phyloP scores from a whole-genome alignment of 2,113 vertebrate species.

The Zootoca vivipara region DNA sequence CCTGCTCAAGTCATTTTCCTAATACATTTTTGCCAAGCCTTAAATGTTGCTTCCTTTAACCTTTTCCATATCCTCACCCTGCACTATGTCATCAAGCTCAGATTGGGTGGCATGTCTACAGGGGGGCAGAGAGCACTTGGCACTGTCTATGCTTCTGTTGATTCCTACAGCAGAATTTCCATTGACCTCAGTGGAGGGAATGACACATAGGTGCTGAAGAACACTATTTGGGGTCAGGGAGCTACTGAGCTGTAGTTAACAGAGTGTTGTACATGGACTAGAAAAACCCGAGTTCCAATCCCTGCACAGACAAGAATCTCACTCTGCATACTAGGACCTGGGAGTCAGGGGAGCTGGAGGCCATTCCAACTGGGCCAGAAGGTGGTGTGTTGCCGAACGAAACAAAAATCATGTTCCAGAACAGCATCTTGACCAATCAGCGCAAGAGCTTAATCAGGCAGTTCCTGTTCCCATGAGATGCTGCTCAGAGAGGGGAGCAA shows the following conservation, averaged over 20 bases:
- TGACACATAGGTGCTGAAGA: too few relatives aligned
- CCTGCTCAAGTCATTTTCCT: background rate
- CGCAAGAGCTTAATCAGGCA: background rate
- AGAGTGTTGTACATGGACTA: too few relatives aligned
- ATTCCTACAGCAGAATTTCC: background rate
- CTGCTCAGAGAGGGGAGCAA: background rate
- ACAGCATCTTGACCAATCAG: background rate
- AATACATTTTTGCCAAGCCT: background rate
- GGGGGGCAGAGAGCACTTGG: background rate
- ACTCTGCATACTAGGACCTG: too few relatives aligned
- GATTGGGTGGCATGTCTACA: background rate
- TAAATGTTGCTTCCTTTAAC: background rate
- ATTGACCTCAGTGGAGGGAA: background rate
- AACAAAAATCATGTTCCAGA: background rate
- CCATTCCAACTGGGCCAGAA: too few relatives aligned
- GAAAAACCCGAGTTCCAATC: too few relatives aligned
- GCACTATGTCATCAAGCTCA: background rate
- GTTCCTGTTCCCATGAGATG: background rate
- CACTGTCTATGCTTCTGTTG: background rate
- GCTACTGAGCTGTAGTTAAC: too few relatives aligned
- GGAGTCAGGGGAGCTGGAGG: too few relatives aligned
- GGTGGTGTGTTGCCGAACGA: too few relatives aligned
- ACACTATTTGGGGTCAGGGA: too few relatives aligned
- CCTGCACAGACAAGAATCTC: too few relatives aligned
- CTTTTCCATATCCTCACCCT: background rate